phyloP scores from a whole-genome alignment of 2,797 vertebrate species.

The Lerista edwardsae region DNA sequence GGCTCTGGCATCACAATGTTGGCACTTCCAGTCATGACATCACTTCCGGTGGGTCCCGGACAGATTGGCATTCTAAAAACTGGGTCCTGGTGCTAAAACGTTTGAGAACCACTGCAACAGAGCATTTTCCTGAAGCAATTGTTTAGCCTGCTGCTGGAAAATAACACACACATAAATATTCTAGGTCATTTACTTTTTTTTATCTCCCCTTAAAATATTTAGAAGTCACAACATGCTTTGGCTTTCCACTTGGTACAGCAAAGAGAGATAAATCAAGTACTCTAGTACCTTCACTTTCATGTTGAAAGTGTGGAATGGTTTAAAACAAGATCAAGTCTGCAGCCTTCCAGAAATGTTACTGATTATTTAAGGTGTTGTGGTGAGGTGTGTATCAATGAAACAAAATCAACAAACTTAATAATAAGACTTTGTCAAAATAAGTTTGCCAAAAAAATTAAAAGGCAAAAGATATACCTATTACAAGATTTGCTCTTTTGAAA shows the following conservation, averaged over 20 bases:
- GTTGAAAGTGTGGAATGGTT: not conserved
- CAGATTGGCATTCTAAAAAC: too few relatives aligned
- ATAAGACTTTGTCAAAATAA: too few relatives aligned
- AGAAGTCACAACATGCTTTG: not conserved
- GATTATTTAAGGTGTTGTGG: slow-evolving; percentile 4
- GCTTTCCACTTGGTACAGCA: fast-evolving
- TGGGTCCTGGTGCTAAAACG: too few relatives aligned
- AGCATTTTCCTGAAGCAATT: not conserved
- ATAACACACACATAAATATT: not conserved
- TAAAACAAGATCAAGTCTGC: not conserved
- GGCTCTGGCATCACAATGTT: too few relatives aligned
- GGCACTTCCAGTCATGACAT: too few relatives aligned
- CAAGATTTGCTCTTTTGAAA: not conserved
- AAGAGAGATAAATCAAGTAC: not conserved
- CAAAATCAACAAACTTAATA: not conserved
- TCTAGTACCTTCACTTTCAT: not conserved
- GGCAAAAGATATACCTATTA: not conserved
- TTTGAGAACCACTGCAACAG: too few relatives aligned
- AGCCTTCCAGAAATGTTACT: not conserved
- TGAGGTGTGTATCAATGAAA: not conserved
- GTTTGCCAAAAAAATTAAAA: too few relatives aligned
- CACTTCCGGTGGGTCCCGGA: too few relatives aligned
- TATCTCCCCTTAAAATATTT: not conserved
- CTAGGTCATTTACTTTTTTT: fast-evolving
- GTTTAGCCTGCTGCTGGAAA: fast-evolving